Conservation (phyloP, 2,113 vertebrate species). For the Arenaria interpres region DNA sequence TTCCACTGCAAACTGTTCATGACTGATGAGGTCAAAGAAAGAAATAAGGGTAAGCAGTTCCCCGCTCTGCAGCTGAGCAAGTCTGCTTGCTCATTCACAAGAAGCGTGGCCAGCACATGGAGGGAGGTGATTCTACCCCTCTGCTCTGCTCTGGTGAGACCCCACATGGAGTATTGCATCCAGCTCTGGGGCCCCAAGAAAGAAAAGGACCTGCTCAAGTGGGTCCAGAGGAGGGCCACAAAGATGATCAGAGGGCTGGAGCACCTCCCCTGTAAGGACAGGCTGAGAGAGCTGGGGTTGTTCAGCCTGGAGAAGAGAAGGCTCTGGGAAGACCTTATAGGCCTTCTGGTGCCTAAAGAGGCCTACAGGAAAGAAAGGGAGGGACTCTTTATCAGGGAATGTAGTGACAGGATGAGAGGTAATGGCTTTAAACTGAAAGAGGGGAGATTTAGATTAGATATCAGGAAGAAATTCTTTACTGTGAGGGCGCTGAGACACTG, state of each 20-base stretch:
- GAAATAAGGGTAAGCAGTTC: neutral
- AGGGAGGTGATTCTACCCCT: neutral
- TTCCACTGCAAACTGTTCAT: neutral
- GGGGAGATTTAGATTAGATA: neutral
- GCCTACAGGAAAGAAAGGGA: neutral
- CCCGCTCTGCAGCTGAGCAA: neutral
- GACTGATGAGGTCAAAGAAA: neutral
- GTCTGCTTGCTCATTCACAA: neutral
- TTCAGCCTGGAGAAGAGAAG: neutral
- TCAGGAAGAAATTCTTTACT: neutral
- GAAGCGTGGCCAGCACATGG: neutral
- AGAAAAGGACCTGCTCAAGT: rapidly evolving
- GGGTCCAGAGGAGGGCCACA: neutral
- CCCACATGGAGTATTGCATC: neutral
- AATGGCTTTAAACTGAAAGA: neutral
- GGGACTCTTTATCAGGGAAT: neutral
- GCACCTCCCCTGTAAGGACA: neutral
- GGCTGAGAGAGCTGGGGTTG: neutral
- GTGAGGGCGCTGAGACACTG: neutral
- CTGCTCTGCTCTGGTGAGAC: neutral
- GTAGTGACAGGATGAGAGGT: too few relatives aligned
- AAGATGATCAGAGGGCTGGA: neutral
- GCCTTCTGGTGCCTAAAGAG: neutral
- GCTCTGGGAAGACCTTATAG: neutral
- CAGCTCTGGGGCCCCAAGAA: neutral